Percentiles rank a stretch among this genome's conserved stretches.
Evolutionary conservation across 1,140 invertebrate genomes (phyloP).

Genomic region (Diabrotica undecimpunctata): DNA sequence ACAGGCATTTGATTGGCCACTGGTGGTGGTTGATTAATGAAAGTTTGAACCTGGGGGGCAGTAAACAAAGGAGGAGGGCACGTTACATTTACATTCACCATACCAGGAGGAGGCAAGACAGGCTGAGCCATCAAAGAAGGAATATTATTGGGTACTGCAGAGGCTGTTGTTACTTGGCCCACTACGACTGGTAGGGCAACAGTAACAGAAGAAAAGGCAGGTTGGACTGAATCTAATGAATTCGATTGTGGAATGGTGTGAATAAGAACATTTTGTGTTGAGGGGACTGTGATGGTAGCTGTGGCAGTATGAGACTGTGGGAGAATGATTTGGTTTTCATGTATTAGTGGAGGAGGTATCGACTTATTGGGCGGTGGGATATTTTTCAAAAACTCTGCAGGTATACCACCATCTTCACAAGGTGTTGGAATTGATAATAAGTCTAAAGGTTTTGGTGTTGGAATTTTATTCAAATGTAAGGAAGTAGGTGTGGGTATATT

Average conservation of each 20-base stretch:
- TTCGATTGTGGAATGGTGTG: conserved; percentile 17
- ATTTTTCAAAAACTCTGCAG: conserved; percentile 45
- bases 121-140: conserved; percentile 46
- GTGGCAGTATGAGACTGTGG: conserved; percentile 17
- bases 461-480: conserved; percentile 45
- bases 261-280: conserved; percentile 20
- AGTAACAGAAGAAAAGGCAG: conserved; percentile 28
- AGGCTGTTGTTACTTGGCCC: conserved; percentile 18
- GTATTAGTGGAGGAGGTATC: conserved; percentile 42
- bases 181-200: conserved; percentile 27
- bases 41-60: conserved; percentile 40
- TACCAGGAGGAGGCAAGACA: conserved; percentile 49
- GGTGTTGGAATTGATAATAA: conserved; percentile 45
- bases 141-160: conserved; percentile 29
- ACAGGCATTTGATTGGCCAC: conserved; percentile 38
- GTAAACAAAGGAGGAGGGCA: conserved; percentile 42
- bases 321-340: conserved; percentile 10
- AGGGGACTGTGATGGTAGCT: conserved; percentile 13
- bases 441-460: conserved; percentile 46
- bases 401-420: conserved; percentile 29
- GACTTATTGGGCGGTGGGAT: conserved; percentile 47
- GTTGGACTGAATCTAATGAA: conserved; percentile 20
- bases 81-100: conserved; percentile 46
- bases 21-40: conserved; percentile 36
- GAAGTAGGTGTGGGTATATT: conserved; percentile 52